Conservation (phyloP, 2,888 invertebrate genomes). For the Drosophila yooni region DNA sequence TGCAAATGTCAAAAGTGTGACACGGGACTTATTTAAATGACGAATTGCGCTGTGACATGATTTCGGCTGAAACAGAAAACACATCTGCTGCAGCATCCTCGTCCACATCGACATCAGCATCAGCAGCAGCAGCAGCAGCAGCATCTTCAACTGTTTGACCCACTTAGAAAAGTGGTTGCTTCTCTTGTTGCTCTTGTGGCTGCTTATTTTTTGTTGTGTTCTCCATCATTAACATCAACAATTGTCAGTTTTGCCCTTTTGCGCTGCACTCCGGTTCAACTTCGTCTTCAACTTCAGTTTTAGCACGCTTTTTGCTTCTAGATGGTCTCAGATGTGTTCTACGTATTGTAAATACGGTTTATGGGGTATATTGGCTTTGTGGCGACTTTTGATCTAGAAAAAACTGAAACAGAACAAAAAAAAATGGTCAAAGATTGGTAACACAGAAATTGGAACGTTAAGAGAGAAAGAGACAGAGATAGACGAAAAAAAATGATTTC, state of each 20-base stretch:
- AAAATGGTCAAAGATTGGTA: background rate
- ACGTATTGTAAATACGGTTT: background rate
- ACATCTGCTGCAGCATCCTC: constrained; percentile 4
- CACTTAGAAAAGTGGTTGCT: constrained; percentile 37
- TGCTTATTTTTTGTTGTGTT: background rate
- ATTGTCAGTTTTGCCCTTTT: constrained; percentile 47
- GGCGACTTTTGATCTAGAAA: background rate
- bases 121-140: constrained; percentile 4
- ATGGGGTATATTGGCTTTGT: constrained; percentile 7
- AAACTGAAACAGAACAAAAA: background rate
- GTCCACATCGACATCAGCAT: background rate
- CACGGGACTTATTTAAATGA: constrained; percentile 45
- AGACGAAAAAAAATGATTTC: background rate
- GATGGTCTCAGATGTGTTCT: background rate
- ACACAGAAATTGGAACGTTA: background rate
- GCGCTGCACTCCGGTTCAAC: constrained; percentile 13
- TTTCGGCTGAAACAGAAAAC: constrained; percentile 11
- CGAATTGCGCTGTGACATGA: constrained; percentile 57
- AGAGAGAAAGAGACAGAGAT: background rate
- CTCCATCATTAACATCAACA: constrained; percentile 28
- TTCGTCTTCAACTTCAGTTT: background rate
- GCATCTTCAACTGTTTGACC: constrained; percentile 41
- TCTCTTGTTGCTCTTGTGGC: constrained; percentile 12
- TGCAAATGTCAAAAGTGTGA: constrained; percentile 71
- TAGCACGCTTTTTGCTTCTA: constrained; percentile 22